Evolutionary conservation across 92 coral and sea anemone species (phyloP).

Genomic region (Epizoanthus scotinus): DNA sequence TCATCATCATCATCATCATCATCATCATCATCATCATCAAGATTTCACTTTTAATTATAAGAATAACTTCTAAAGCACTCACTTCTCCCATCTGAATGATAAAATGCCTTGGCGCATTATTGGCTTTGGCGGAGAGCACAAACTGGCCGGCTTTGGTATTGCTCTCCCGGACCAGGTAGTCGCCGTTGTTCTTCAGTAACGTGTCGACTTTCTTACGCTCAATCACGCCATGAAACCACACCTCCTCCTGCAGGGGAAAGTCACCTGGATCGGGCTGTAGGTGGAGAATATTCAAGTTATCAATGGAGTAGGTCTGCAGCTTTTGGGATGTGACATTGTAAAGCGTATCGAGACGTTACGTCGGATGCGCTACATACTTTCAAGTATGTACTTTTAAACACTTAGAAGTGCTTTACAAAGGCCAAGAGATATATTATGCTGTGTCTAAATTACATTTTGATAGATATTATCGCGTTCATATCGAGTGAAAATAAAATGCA

Average conservation of each 20-base stretch:
- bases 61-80: conserved; percentile 15
- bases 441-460: too few species aligned
- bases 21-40: too few species aligned
- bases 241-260: conserved; percentile 75
- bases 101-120: conserved; percentile 65
- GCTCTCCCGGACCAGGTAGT: conserved; percentile 96
- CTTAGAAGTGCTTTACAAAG: too few species aligned
- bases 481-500: too few species aligned
- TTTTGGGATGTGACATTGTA: too few species aligned
- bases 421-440: too few species aligned
- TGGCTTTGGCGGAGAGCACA: conserved; percentile 79
- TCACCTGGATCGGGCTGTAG: conserved; percentile 81
- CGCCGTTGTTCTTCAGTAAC: conserved; percentile 73
- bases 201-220: conserved; percentile 71
- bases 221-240: conserved; percentile 94
- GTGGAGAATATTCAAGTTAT: neutral
- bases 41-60: neutral
- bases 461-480: too few species aligned
- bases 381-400: too few species aligned
- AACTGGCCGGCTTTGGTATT: conserved; percentile 83
- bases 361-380: too few species aligned
- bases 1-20: neutral
- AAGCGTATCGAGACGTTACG: too few species aligned
- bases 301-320: too few species aligned
- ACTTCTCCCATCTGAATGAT: conserved; percentile 91